Conservation (phyloP, 1,140 invertebrate genomes). For the Onthophagus taurus region DNA sequence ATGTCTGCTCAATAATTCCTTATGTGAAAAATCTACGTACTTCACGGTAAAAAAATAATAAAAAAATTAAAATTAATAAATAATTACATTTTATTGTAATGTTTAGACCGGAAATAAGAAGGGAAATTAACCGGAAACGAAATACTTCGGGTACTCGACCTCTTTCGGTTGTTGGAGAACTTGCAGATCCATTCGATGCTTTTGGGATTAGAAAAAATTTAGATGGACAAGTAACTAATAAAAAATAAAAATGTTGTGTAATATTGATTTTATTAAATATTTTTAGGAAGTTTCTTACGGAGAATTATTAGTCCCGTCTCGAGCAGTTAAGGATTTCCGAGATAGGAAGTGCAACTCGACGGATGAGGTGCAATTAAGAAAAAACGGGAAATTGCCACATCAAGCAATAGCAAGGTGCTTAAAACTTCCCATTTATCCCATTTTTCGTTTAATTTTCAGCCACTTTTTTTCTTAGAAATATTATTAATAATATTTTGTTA, state of each 20-base stretch:
- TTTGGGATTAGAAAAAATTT: slow-evolving; percentile 71
- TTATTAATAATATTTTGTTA: slow-evolving; percentile 14
- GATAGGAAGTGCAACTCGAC: slow-evolving; percentile 33
- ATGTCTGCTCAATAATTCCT: slow-evolving; percentile 74
- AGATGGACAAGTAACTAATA: slow-evolving; percentile 62
- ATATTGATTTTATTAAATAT: slow-evolving; percentile 2
- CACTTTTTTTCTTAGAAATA: neutral
- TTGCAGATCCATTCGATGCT: slow-evolving; percentile 73
- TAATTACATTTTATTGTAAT: slow-evolving; percentile 4
- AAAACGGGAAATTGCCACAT: slow-evolving; percentile 41
- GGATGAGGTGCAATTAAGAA: slow-evolving; percentile 25
- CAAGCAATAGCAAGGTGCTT: slow-evolving; percentile 57
- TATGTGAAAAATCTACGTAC: slow-evolving; percentile 56
- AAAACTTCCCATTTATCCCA: neutral
- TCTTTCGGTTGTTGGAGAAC: slow-evolving; percentile 73
- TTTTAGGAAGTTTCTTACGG: slow-evolving; percentile 74
- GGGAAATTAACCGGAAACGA: slow-evolving; percentile 66
- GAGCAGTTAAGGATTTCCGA: slow-evolving; percentile 42
- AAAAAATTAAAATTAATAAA: neutral
- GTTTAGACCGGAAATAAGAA: slow-evolving; percentile 58
- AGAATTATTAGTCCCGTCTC: slow-evolving; percentile 68
- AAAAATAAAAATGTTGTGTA: neutral
- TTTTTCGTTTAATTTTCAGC: neutral
- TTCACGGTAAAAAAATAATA: slow-evolving; percentile 45
- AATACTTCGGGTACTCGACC: slow-evolving; percentile 74